Conservation (phyloP, 1,140 invertebrate genomes). For the Popillia japonica region DNA sequence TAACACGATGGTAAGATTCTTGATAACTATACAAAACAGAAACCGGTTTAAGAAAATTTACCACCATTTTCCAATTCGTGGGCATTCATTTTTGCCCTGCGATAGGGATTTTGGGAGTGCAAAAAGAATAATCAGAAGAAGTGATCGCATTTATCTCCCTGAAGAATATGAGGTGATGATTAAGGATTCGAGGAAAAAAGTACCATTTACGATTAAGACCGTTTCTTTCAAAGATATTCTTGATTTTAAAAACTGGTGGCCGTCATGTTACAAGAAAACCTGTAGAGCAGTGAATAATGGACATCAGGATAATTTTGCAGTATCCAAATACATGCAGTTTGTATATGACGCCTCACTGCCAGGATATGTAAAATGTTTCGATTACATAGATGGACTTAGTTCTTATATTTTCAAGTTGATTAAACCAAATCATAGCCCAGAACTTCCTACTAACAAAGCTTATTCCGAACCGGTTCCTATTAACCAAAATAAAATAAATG, state of each 20-base stretch:
- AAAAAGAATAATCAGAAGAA: neutral
- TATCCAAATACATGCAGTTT: slow-evolving; percentile 27
- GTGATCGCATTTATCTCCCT: slow-evolving; percentile 46
- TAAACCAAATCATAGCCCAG: neutral
- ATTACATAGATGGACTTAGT: neutral
- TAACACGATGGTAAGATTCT: slow-evolving; percentile 46
- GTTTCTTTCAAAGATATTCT: slow-evolving; percentile 4
- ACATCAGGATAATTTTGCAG: neutral
- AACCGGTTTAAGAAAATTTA: slow-evolving; percentile 49
- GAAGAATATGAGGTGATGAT: slow-evolving; percentile 48
- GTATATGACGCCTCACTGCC: neutral
- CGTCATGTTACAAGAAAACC: neutral
- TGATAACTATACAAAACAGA: slow-evolving; percentile 45
- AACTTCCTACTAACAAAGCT: neutral
- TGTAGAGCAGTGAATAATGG: slow-evolving; percentile 7
- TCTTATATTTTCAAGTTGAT: slow-evolving; percentile 1
- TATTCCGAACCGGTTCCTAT: neutral
- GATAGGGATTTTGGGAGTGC: slow-evolving; percentile 46
- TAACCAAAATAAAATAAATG: slow-evolving; percentile 10
- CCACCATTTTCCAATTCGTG: slow-evolving; percentile 52
- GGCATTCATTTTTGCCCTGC: slow-evolving; percentile 56
- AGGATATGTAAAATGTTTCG: neutral
- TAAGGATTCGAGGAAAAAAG: slow-evolving; percentile 48
- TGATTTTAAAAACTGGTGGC: neutral
- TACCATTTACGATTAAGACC: slow-evolving; percentile 36